Percentiles rank a stretch among this genome's conserved stretches.
Evolutionary conservation across 2,113 vertebrate species (phyloP).

Genomic region (Mustelus asterias): DNA sequence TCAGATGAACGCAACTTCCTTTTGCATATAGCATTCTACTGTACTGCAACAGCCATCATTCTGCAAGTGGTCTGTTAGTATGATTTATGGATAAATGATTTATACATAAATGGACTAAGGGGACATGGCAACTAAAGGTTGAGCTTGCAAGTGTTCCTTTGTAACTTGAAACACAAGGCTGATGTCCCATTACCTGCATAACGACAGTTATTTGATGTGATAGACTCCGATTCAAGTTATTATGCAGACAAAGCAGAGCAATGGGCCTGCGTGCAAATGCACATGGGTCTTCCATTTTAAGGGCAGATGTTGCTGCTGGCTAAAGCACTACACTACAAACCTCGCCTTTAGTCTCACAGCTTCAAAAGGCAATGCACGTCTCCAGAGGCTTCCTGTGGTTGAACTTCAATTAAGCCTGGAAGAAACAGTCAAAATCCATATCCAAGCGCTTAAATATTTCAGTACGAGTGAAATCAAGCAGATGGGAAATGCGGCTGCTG

Average conservation of each 20-base stretch:
- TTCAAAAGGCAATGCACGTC: constrained; percentile 49
- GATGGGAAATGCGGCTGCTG: constrained; percentile 41
- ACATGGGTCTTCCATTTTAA: constrained; percentile 48
- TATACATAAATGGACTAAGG: not conserved
- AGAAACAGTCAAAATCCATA: constrained; percentile 38
- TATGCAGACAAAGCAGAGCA: constrained; percentile 41
- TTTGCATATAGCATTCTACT: not conserved
- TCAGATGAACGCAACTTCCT: not conserved
- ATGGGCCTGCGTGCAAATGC: constrained; percentile 45
- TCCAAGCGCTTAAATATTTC: constrained; percentile 45
- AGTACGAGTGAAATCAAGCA: constrained; percentile 40
- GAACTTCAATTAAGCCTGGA: constrained; percentile 39
- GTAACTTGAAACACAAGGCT: not conserved
- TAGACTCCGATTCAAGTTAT: constrained; percentile 37
- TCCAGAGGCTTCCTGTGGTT: constrained; percentile 42
- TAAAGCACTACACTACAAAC: constrained; percentile 48
- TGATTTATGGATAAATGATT: constrained; percentile 14
- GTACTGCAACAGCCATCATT: not conserved
- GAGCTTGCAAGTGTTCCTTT: not conserved
- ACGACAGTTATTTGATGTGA: constrained; percentile 10
- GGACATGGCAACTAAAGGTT: not conserved
- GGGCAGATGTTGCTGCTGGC: constrained; percentile 60
- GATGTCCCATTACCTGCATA: constrained; percentile 18
- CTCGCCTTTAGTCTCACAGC: constrained; percentile 44
- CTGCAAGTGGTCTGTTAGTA: not conserved